Evolutionary conservation across 2,888 invertebrate species (phyloP), one percentile per base, ranked within the genome.

Genomic region (Caenorhabditis imperialis): DNA sequence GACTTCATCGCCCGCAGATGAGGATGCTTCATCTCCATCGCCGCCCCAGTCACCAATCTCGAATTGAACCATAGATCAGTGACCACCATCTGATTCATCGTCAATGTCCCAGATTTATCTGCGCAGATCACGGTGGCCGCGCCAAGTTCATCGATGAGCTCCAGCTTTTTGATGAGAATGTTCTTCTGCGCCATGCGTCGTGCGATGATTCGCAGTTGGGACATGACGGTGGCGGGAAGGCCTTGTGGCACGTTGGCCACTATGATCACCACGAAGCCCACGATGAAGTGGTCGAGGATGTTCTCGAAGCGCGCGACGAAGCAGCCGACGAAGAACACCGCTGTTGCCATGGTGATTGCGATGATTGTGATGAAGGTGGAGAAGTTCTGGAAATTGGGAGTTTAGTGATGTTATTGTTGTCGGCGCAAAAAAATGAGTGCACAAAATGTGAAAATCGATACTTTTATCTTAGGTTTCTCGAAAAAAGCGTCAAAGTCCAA

Each of bases 171-270:
- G 67, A 99, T 99, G 89, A 99, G 99, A 87, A 99, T 99, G 90
- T 99, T 99, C 92, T 99, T 99, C 92, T 98, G 98, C 87, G 99
- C 99, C 99, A 99, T 99, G 90, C 99, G 93, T 82, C 99, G 92
- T 65, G 98, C 86, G 53, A 87, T 86, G 42, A 86, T 86, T 57
- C 77, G 72, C 30, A 86, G 38, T 51, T 86, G 86, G 0, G 85
- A 85, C 83, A 87, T 86, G 5, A 87, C 84, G n/a, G 84, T 87
- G 5, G 87, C 87, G 7, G 87, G 87, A 4, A 87, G 78, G 16
- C 86, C 77, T 50, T 83, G 82, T n/a, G 82, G 82, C 1, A 86
- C 84, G 72, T 86, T 85, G 27, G 86, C 85, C 7, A 87, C 81
- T 35, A 87, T 87, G 27, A 87, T 84, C 8, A 87, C 85, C 30